A percentile compares a stretch with the other conserved stretches of the same genome.
Conservation (phyloP, 2,113 vertebrate species). For the Furnarius figulus region DNA sequence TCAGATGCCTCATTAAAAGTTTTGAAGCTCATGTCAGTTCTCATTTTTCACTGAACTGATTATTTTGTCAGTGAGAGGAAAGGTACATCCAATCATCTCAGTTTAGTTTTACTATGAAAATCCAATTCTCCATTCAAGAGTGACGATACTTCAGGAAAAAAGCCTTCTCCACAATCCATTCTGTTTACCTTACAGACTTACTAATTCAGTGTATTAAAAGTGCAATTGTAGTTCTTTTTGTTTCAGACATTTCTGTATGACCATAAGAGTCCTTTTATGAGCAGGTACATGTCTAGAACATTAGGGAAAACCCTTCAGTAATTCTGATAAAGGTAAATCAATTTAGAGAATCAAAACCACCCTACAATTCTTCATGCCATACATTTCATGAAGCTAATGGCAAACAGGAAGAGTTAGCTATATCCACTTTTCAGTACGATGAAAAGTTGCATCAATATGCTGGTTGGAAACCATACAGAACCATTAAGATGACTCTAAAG, state of each 20-base stretch:
- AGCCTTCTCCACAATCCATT: background rate
- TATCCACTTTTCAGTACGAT: background rate
- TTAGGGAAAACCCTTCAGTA: background rate
- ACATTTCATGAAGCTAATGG: background rate
- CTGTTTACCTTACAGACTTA: background rate
- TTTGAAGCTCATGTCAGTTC: background rate
- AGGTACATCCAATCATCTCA: background rate
- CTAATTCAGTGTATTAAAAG: background rate
- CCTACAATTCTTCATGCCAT: background rate
- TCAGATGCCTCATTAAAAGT: constrained; percentile 49
- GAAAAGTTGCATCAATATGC: background rate
- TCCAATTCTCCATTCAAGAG: background rate
- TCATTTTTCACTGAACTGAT: background rate
- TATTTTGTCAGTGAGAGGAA: background rate
- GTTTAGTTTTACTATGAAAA: background rate
- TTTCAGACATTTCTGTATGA: background rate
- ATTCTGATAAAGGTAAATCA: background rate
- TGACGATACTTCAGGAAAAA: background rate
- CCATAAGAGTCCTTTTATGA: background rate
- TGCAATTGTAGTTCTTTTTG: background rate
- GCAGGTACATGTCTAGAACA: background rate
- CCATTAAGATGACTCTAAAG: background rate
- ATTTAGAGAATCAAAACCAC: background rate
- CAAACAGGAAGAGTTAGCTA: background rate
- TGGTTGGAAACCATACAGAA: background rate